Evolutionary conservation across 1,140 invertebrate genomes (phyloP).

Genomic region (Leucophenga varia): DNA sequence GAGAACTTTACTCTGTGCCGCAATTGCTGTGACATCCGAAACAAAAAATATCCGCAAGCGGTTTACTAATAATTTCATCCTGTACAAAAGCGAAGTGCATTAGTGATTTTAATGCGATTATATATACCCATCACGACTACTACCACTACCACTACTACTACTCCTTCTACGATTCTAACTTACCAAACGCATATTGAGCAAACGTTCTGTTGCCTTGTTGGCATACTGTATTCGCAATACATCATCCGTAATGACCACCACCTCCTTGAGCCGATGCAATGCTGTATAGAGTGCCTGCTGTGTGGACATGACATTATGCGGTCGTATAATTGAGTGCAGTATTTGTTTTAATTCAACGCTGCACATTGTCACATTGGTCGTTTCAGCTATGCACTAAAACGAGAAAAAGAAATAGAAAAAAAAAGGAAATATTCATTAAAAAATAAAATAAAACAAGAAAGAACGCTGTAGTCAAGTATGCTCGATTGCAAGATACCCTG

Average conservation of each 20-base stretch:
- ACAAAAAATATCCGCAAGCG: slow-evolving; percentile 63
- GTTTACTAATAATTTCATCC: slow-evolving; percentile 76
- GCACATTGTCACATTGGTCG: slow-evolving; percentile 66
- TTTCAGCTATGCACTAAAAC: slow-evolving; percentile 72
- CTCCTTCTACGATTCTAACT: no score
- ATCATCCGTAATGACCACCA: slow-evolving; percentile 85
- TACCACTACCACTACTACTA: no score
- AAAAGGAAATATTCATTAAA: no score
- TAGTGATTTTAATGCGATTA: slow-evolving; percentile 18
- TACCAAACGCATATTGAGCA: slow-evolving; percentile 55
- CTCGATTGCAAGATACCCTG: no score
- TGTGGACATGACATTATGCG: slow-evolving; percentile 58
- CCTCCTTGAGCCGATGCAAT: slow-evolving; percentile 79
- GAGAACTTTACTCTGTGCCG: slow-evolving; percentile 66
- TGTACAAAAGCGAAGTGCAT: slow-evolving; percentile 54
- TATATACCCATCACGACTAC: background rate
- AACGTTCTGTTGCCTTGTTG: slow-evolving; percentile 49
- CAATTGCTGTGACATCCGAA: slow-evolving; percentile 63
- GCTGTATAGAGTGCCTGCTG: slow-evolving; percentile 78
- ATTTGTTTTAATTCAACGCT: slow-evolving; percentile 74
- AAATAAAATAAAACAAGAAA: no score
- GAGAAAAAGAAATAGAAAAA: slow-evolving; percentile 4
- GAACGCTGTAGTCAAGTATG: no score
- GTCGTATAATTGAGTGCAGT: slow-evolving; percentile 67
- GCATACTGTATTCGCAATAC: slow-evolving; percentile 74